Percentiles rank a stretch among this genome's conserved stretches.
Conservation (phyloP, 2,113 vertebrate species). For the Girardinichthys multiradiatus region DNA sequence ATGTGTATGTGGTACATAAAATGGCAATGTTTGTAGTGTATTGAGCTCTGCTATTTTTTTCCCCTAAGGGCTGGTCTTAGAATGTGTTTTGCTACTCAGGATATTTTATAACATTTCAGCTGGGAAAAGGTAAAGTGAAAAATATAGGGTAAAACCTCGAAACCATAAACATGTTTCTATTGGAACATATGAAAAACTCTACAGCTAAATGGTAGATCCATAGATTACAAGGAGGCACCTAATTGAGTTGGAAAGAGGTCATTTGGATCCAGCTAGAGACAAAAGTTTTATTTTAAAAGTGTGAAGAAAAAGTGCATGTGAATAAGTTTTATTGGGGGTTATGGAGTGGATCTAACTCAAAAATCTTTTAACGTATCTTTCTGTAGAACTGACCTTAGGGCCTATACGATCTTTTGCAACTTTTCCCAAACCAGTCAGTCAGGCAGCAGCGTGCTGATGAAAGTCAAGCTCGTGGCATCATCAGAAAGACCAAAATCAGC, state of each 20-base stretch:
- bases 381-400: slow-evolving; percentile 40
- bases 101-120: slow-evolving; percentile 48
- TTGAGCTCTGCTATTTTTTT: neutral
- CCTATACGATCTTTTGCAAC: slow-evolving; percentile 47
- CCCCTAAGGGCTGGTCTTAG: slow-evolving; percentile 31
- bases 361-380: slow-evolving; percentile 46
- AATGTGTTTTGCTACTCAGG: slow-evolving; percentile 14
- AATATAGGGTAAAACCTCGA: neutral
- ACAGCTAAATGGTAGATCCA: neutral
- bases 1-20: neutral
- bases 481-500: slow-evolving; percentile 34
- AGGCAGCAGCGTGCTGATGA: slow-evolving; percentile 38
- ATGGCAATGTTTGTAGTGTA: neutral
- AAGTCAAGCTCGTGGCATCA: slow-evolving; percentile 37
- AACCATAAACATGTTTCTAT: slow-evolving; percentile 53
- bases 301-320: neutral
- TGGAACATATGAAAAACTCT: slow-evolving; percentile 1
- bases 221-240: slow-evolving; percentile 1
- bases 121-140: slow-evolving; percentile 54
- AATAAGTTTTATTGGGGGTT: neutral
- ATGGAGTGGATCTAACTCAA: slow-evolving; percentile 9
- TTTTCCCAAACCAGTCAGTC: slow-evolving; percentile 53
- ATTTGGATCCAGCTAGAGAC: neutral
- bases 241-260: neutral
- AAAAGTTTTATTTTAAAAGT: slow-evolving; percentile 10